Evolutionary conservation across 2,888 invertebrate genomes (phyloP).

Genomic region (Leptinotarsa peninsularis): DNA sequence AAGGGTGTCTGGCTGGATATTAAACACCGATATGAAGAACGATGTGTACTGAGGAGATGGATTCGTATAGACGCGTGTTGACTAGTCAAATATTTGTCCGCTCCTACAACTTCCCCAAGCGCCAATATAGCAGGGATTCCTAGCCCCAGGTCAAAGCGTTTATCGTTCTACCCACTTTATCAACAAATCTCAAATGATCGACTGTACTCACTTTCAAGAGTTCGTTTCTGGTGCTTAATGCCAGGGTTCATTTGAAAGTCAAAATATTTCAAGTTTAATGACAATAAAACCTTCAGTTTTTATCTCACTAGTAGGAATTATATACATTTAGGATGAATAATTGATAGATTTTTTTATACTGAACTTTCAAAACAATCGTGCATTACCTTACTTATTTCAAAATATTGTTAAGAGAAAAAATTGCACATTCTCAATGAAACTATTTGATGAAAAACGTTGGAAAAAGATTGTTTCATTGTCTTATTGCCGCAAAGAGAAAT

Average conservation of each 20-base stretch:
- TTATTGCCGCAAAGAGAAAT: too few species aligned
- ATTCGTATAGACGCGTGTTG: constrained; percentile 64
- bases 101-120: constrained; percentile 56
- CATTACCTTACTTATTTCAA: too few species aligned
- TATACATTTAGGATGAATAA: too few species aligned
- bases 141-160: constrained; percentile 57
- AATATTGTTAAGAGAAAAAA: too few species aligned
- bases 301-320: background rate
- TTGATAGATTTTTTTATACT: too few species aligned
- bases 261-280: constrained; percentile 2
- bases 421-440: too few species aligned
- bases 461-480: too few species aligned
- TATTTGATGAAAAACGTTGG: too few species aligned
- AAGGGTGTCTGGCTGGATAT: constrained; percentile 47
- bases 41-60: constrained; percentile 64
- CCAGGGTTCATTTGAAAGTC: constrained; percentile 11
- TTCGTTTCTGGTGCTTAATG: background rate
- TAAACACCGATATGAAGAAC: constrained; percentile 61
- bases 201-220: constrained; percentile 12
- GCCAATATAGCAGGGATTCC: constrained; percentile 58
- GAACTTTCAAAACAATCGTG: too few species aligned
- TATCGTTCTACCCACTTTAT: constrained; percentile 44
- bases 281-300: background rate
- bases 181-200: constrained; percentile 39
- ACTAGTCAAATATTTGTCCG: constrained; percentile 65